These are phyloP conservation scores for Mesaphorura yosii DNA, from an alignment of 1,140 invertebrate genomes.

Conservation along the genomic window DNA sequence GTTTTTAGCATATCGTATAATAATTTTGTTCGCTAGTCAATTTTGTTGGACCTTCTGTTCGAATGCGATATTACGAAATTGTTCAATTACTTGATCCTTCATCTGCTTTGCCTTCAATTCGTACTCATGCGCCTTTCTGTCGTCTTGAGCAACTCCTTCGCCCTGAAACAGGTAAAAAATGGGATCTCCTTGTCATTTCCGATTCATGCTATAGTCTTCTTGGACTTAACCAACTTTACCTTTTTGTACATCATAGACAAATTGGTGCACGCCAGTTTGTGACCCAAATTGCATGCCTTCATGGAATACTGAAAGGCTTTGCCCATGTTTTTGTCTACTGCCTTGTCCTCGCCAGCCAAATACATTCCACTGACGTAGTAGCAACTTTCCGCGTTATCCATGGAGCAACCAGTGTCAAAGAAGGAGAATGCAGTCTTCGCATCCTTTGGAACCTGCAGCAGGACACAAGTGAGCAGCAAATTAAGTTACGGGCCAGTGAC, in stretches of 20 bases:
- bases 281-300: constrained; percentile 64
- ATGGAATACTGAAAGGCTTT: constrained; percentile 62
- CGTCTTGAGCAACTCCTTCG: constrained; percentile 55
- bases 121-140: constrained; percentile 55
- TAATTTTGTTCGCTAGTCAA: too few relatives aligned
- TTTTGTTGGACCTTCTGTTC: constrained; percentile 45
- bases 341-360: constrained; percentile 52
- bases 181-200: background rate
- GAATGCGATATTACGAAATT: constrained; percentile 48
- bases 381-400: constrained; percentile 57
- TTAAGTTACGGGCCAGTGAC: too few relatives aligned
- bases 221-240: constrained; percentile 9
- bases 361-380: constrained; percentile 66
- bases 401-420: constrained; percentile 57
- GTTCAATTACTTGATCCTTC: constrained; percentile 50
- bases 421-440: constrained; percentile 46
- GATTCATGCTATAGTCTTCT: background rate
- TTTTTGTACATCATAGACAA: constrained; percentile 63
- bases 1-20: too few relatives aligned
- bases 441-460: constrained; percentile 32
- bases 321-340: constrained; percentile 55
- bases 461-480: background rate
- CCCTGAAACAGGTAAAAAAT: constrained; percentile 33
- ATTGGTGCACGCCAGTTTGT: constrained; percentile 76
- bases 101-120: constrained; percentile 56